A percentile compares a stretch with the other conserved stretches of the same genome.
phyloP scores from a whole-genome alignment of 92 coral and sea anemone genomes.

The Parazoanthus atlanticus region DNA sequence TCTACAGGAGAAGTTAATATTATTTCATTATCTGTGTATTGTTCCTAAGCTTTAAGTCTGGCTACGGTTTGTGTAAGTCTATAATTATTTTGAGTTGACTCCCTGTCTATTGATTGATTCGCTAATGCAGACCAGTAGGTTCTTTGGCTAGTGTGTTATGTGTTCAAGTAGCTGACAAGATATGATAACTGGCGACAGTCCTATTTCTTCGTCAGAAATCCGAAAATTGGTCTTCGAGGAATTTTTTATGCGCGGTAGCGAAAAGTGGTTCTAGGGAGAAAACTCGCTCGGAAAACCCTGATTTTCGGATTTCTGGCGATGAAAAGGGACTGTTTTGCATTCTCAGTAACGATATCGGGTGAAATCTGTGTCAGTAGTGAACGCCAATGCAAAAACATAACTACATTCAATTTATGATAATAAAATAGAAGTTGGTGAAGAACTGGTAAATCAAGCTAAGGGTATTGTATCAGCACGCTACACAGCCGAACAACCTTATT shows the following conservation, averaged over 20 bases:
- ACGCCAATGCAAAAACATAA: no score
- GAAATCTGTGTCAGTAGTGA: neutral
- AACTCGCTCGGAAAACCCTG: neutral
- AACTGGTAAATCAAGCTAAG: neutral
- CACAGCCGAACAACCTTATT: neutral
- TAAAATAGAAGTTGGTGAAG: neutral
- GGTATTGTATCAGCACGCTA: neutral
- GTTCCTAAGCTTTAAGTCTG: neutral
- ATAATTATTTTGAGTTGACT: no score
- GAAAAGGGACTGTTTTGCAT: neutral
- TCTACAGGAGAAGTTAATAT: neutral
- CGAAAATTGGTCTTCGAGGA: no score
- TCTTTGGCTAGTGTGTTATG: neutral
- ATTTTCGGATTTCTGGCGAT: neutral
- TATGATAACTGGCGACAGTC: neutral
- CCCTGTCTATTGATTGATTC: neutral
- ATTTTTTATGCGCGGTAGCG: neutral
- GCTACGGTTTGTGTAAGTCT: neutral
- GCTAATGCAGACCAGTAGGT: neutral
- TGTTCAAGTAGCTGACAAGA: neutral
- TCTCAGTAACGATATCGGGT: neutral
- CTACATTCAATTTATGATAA: neutral
- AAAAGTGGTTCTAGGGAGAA: neutral
- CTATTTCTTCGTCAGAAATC: neutral
- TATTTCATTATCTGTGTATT: no score